Base-by-base conservation (phyloP, 2,113 vertebrate genomes). In the Colius striatus region DNA sequence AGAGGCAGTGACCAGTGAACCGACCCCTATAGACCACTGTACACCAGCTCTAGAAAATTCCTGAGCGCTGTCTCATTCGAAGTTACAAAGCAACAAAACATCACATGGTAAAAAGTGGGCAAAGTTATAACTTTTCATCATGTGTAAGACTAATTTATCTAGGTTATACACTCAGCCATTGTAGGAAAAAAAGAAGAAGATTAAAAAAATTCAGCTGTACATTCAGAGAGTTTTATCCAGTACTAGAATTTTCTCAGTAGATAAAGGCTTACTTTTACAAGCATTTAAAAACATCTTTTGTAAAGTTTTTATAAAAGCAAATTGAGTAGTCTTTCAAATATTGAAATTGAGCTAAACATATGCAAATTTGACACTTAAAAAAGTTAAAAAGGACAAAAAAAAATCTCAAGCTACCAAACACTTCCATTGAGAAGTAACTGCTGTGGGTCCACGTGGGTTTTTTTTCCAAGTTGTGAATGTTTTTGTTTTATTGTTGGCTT, bases 1-100 rank as follows among this genome's bases (percentile, higher is more conserved):
- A 98, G 97, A 84, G 86, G 97, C 77, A 97, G 96, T 5, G 98
- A 99, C 73, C 98, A 99, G 63, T 99, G 98, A 98, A 45, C 65
- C 47, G 3, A 6, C 50, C 84, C 62, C 86, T 27, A 5, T 16
- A 71, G 48, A 58, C 29, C 94, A 92, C 74, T 43, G 45, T 6
- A 57, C 90, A 77, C 97, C 97, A 92, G 97, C 97, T 82, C 94
- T 81, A 71, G 92, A 36, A 57, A n/a, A 29, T 77, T 72, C 29
- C 74, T 92, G 54, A 96, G 88, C 95, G 81, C 96, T 79, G 63
- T 91, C 96, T 72, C 90, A 20, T 90, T 97, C 16, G 16, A 76
- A 89, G 30, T 87, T 84, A 91, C 62, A 38, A 96, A 97, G 95
- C 96, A 80, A 75, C 95, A 93, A 89, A 53, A 58, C 23, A 81